Evolutionary conservation across 2,888 invertebrate genomes (phyloP), one percentile per base, ranked within the genome.

Genomic region (Pimpla rufipes): DNA sequence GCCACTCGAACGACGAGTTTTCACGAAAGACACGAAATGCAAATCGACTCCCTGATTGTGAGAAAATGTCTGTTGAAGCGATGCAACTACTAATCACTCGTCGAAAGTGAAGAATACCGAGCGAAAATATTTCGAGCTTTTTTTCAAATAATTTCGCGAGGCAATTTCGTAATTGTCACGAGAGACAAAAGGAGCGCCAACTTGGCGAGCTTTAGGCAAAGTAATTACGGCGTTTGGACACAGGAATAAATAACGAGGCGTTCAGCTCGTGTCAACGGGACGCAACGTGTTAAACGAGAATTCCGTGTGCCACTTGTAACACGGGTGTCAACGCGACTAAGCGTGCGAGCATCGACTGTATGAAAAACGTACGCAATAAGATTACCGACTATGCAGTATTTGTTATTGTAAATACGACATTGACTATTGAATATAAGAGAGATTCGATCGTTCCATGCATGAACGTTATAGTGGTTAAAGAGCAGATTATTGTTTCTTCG

Each of bases 361-460:
- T 5, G 29, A 29, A 18, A 18, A 47, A 59, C 11, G 57, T 59
- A 59, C 42, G 45, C 37, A 35, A 29, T 29, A 29, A 18, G 29
- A 13, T 7, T n/a, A 57, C 35, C 57, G 71, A 67, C 57, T 7
- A 74, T 18, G 8, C 21, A 62, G 67, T 66, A 57, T 68, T 74
- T 78, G 2, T 59, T 67, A 78, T 78, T 81, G 77, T 68, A 78
- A 77, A 78, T 77, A 68, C 42, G 66, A 59, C 67, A 50, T 35
- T 7, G 18, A 67, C 50, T 47, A 74, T 62, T 59, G 10, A 62
- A 67, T 23, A 23, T 71, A 21, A 35, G 16, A 66, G n/a, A 59
- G n/a, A 6, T 66, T 52, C 42, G 29, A 79, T 68, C n/a, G 40
- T 68, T 70, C 21, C 11, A 37, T 29, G 35, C 11, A 67, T 57